Evolutionary conservation across 2,888 invertebrate genomes (phyloP), one percentile per base, ranked within the genome.

Genomic region (Platycheirus rosarum): DNA sequence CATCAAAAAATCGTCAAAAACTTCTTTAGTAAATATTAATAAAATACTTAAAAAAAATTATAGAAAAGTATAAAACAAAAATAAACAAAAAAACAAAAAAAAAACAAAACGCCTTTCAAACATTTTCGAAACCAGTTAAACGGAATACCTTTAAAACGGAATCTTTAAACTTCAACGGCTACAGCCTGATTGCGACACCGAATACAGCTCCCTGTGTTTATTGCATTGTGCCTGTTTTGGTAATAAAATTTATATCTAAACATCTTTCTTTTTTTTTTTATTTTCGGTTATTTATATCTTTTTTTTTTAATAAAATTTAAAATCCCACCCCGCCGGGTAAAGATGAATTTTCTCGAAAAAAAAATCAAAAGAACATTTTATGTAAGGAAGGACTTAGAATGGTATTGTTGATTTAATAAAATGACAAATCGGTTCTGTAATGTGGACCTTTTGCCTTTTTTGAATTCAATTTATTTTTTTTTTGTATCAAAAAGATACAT

Each of bases 141-240:
- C 82, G 82, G 82, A 82, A 82, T 82, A 82, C 73, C 53, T 71
- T 82, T 82, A 82, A 70, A 82, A 82, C 82, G 82, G 82, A 82
- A 82, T 82, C 82, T 82, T 68, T 82, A 68, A 82, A 82, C 73
- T 77, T 82, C 77, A 82, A 82, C 82, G 82, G 82, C 82, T 82
- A 82, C 82, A 82, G 82, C 71, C 82, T 82, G 82, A 82, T 82
- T 82, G 82, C 82, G 71, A 82, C 82, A 69, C 76, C 71, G 68
- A 82, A 68, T 82, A 71, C 77, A 66, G 68, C 82, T 88, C 89
- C 89, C 84, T 89, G 89, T 86, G 89, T 89, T 85, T 89, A 89
- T 86, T 89, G 89, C 87, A 89, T 89, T 60, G 88, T 89, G 86
- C 89, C 89, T 84, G 89, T 89, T 86, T 88, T 89, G 89, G 89